Percentiles rank a stretch among this genome's conserved stretches.
Evolutionary conservation across 2,797 vertebrate genomes (phyloP).

Genomic region (Paramormyrops hopkinsi): DNA sequence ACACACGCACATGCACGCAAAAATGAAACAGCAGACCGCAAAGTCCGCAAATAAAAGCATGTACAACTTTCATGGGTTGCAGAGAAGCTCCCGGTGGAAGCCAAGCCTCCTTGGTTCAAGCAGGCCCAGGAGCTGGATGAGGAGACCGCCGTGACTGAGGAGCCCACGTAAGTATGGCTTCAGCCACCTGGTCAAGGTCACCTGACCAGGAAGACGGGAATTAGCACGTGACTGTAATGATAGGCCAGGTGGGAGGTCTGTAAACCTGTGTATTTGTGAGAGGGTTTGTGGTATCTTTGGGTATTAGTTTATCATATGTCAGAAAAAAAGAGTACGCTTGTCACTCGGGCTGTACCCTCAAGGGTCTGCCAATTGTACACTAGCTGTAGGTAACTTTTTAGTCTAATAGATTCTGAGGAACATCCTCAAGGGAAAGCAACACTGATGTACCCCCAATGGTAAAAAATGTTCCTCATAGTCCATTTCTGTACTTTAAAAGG

Average conservation of each 20-base stretch:
- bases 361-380: background rate
- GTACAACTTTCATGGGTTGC: background rate
- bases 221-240: background rate
- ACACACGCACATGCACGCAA: background rate
- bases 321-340: background rate
- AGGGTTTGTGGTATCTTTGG: background rate
- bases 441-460: background rate
- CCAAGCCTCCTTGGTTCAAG: conserved; percentile 87
- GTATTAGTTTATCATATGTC: background rate
- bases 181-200: background rate
- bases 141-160: conserved; percentile 73
- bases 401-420: background rate
- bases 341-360: background rate
- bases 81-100: conserved; percentile 89
- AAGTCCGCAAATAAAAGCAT: background rate
- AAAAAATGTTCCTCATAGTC: background rate
- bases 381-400: background rate
- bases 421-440: background rate
- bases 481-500: background rate
- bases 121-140: conserved; percentile 92
- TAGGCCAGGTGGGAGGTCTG: background rate
- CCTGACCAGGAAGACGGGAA: background rate
- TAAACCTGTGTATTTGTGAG: background rate
- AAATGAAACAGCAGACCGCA: background rate
- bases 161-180: conserved; percentile 78